Evolutionary conservation across 2,888 invertebrate species (phyloP), one percentile per base, ranked within the genome.

Genomic region (Panzeria rudis): DNA sequence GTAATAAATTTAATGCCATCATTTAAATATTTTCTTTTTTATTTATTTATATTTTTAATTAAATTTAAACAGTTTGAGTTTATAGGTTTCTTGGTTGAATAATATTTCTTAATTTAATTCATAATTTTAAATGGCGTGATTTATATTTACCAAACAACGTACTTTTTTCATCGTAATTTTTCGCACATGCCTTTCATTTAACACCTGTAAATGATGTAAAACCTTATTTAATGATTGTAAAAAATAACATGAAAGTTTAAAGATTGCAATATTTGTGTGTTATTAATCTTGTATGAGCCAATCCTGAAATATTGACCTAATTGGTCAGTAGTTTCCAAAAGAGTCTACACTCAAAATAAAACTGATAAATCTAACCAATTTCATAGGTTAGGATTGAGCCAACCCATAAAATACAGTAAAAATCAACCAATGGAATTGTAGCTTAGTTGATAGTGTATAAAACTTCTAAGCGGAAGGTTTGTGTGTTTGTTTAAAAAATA

Each of bases 141-240:
- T 54, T 52, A n/a, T 47, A 13, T 20, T 50, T 4, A 35, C 5
- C 35, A 44, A 41, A 13, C 1, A 44, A 5, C 44, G 15, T 15
- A 44, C 8, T 68, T n/a, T 50, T 41, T 56, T 11, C 13, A 44
- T 29, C 11, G 15, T 32, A 29, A 4, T 52, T 52, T n/a, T 23
- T 20, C 32, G 35, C 38, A 47, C 23, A 54, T 73, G 59, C 47
- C 32, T 35, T 47, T 61, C n/a, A n/a, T 50, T 61, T 38, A 61
- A 61, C 73, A 73, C 47, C 44, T 72, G 44, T 72, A 59, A 56
- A 47, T 72, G 56, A 32, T 17, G 71, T 54, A 47, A 59, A 71
- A 32, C n/a, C 15, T n/a, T 29, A n/a, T 29, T n/a, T 29, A 56
- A 56, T 50, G 20, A 44, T 44, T 44, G n/a, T n/a, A 15, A 15